phyloP scores from a whole-genome alignment of 2,888 invertebrate genomes.

The Cremastobaeus sp. region DNA sequence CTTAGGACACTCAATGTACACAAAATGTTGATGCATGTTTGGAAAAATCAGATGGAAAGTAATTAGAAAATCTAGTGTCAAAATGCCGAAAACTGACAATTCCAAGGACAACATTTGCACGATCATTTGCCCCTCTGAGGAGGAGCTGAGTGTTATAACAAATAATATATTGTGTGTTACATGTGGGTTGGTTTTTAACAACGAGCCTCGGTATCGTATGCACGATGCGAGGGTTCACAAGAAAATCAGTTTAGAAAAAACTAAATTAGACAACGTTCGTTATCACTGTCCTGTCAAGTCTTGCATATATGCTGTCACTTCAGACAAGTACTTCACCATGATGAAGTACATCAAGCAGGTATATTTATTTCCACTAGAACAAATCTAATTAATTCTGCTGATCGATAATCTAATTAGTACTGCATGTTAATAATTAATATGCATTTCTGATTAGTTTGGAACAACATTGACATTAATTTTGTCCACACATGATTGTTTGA shows the following conservation, averaged over 20 bases:
- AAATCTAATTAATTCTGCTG: too few relatives aligned
- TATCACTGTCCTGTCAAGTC: conserved; percentile 75
- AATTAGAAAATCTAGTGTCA: not conserved
- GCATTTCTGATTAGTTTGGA: too few relatives aligned
- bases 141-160: conserved; percentile 73
- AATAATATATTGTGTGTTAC: conserved; percentile 73
- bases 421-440: too few relatives aligned
- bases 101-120: conserved; percentile 57
- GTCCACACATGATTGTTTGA: too few relatives aligned
- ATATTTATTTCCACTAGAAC: not conserved
- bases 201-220: conserved; percentile 72
- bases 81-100: conserved; percentile 42
- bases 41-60: not conserved
- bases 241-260: conserved; percentile 69
- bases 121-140: conserved; percentile 71
- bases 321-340: conserved; percentile 71
- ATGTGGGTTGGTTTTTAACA: conserved; percentile 73
- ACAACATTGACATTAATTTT: too few relatives aligned
- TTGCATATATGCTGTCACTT: conserved; percentile 72
- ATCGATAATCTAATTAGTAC: too few relatives aligned
- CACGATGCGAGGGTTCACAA: conserved; percentile 75
- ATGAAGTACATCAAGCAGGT: conserved; percentile 78
- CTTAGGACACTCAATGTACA: too few relatives aligned
- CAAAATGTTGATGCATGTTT: too few relatives aligned
- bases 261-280: conserved; percentile 65